These are phyloP conservation scores for Mylabris sibirica DNA, from an alignment of 2,888 invertebrate genomes.

Conservation along the genomic window DNA sequence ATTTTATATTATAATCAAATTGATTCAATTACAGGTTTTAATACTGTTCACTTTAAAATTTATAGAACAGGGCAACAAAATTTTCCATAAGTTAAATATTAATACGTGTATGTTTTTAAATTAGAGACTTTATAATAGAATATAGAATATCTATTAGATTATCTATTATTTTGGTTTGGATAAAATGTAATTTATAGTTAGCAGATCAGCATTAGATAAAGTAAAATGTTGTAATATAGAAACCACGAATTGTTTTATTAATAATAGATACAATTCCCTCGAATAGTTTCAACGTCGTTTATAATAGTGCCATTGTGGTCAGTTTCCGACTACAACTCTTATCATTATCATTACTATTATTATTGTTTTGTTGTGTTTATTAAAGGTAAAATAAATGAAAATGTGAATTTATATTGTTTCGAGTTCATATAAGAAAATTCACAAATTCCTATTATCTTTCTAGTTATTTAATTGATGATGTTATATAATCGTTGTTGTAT, in stretches of 20 bases:
- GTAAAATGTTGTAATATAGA: background rate
- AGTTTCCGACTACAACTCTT: background rate
- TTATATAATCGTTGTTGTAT: background rate
- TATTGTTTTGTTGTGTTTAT: background rate
- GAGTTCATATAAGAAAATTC: background rate
- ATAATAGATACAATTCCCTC: slow-evolving; percentile 3
- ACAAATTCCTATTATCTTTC: background rate
- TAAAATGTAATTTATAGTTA: background rate
- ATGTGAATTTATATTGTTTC: background rate
- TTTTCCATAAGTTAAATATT: too few relatives aligned
- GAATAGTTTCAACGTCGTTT: background rate
- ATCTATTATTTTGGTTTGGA: background rate
- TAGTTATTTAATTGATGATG: background rate
- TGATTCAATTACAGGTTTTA: background rate
- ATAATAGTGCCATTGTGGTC: background rate
- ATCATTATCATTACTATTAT: background rate
- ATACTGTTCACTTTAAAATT: background rate
- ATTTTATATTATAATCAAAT: slow-evolving; percentile 1
- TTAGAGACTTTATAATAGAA: background rate
- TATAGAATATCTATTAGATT: background rate
- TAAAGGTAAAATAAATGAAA: background rate
- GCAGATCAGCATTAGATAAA: background rate
- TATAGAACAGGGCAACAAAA: background rate
- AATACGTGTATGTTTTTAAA: too few relatives aligned
- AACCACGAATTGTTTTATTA: background rate